phyloP scores from a whole-genome alignment of 2,888 invertebrate species.

The Sinohyriopsis cumingii region DNA sequence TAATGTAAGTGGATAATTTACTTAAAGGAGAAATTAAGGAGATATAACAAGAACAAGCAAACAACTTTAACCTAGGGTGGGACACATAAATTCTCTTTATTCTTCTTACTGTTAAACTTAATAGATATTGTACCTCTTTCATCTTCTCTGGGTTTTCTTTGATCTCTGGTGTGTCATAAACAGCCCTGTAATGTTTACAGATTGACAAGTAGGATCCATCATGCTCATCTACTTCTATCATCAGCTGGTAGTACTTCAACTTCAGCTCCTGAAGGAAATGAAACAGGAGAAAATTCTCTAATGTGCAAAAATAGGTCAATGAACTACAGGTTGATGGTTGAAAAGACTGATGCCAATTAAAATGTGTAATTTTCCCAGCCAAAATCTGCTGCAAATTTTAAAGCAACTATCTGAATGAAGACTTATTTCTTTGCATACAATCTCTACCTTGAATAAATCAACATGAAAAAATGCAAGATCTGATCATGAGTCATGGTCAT shows the following conservation, averaged over 20 bases:
- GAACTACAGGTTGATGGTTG: neutral
- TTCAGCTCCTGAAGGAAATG: conserved; percentile 76
- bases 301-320: neutral
- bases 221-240: conserved; percentile 97
- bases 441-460: too few species aligned
- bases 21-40: too few species aligned
- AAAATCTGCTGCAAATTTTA: too few species aligned
- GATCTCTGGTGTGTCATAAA: conserved; percentile 86
- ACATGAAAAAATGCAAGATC: too few species aligned
- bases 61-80: too few species aligned
- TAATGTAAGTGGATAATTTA: too few species aligned
- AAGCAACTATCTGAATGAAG: too few species aligned
- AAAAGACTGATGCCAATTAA: neutral
- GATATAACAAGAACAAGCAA: too few species aligned
- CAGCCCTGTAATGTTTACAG: conserved; percentile 95
- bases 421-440: too few species aligned
- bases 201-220: conserved; percentile 93
- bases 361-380: neutral
- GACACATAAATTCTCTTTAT: too few species aligned
- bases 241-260: conserved; percentile 83
- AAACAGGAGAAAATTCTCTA: neutral
- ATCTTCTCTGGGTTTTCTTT: conserved; percentile 79
- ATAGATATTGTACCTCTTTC: conserved; percentile 71
- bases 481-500: too few species aligned
- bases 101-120: too few species aligned